Evolutionary conservation across 35 echinoderm and acorn worm genomes (phyloP).

Genomic region (Heliocidaris tuberculata): DNA sequence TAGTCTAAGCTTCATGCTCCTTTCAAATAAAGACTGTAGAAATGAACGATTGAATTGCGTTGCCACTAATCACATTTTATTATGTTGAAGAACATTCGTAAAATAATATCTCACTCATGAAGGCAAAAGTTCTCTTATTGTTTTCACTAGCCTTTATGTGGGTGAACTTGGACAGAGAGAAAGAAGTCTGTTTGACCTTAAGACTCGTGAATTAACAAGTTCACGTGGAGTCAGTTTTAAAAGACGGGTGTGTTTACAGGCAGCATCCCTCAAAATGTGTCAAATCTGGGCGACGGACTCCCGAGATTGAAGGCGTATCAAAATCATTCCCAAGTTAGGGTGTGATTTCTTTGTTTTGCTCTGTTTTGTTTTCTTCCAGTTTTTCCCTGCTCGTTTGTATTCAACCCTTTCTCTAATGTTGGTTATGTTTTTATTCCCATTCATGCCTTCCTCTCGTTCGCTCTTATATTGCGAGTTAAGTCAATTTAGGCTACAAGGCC

Average conservation of each 20-base stretch:
- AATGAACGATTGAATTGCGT: no score
- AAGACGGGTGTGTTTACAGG: neutral
- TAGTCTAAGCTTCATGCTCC: no score
- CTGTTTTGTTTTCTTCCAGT: neutral
- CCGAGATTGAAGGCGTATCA: neutral
- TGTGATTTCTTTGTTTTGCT: conserved; percentile 13
- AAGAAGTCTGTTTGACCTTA: neutral
- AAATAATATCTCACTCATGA: neutral
- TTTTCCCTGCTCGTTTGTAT: neutral
- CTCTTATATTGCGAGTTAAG: conserved; percentile 29
- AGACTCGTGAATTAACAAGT: conserved; percentile 5
- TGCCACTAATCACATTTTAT: no score
- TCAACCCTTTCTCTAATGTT: neutral
- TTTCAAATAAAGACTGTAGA: no score
- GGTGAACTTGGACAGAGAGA: neutral
- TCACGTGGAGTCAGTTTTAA: conserved; percentile 5
- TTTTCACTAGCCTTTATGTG: neutral
- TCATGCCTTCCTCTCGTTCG: neutral
- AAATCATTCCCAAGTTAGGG: neutral
- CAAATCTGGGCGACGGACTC: neutral
- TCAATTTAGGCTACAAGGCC: conserved; percentile 40
- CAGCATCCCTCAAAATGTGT: neutral
- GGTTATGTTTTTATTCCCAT: conserved; percentile 1
- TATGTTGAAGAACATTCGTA: no score
- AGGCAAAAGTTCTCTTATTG: neutral